Evolutionary conservation across 2,113 vertebrate species (phyloP).

Genomic region (Saimiri boliviensis): DNA sequence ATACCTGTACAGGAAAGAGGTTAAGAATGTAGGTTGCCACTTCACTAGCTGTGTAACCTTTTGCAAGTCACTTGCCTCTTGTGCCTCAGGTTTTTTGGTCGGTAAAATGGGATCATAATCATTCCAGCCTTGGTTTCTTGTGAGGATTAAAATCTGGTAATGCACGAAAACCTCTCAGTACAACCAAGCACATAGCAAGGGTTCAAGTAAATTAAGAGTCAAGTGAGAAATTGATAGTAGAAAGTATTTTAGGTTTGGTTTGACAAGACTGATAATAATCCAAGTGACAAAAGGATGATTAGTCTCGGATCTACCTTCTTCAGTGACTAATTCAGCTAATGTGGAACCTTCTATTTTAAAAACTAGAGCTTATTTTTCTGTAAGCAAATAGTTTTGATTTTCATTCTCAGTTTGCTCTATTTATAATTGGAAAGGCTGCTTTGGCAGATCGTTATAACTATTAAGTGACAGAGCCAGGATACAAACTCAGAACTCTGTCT

Average conservation of each 20-base stretch:
- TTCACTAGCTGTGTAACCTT: background rate
- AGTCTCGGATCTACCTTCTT: background rate
- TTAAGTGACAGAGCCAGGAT: background rate
- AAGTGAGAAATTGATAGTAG: background rate
- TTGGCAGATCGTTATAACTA: background rate
- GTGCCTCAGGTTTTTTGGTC: background rate
- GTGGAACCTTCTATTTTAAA: background rate
- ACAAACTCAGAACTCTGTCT: background rate
- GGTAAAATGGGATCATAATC: background rate
- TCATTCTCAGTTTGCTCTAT: background rate
- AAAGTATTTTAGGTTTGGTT: constrained; percentile 4
- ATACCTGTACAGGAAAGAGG: background rate
- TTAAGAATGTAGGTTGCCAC: background rate
- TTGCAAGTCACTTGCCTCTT: background rate
- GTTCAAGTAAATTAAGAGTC: constrained; percentile 21
- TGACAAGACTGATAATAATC: background rate
- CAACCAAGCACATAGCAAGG: background rate
- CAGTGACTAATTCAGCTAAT: background rate
- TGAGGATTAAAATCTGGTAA: constrained; percentile 15
- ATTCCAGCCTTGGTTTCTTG: background rate
- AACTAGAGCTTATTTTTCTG: background rate
- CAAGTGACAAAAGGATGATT: background rate
- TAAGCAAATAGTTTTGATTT: background rate
- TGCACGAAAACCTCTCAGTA: background rate
- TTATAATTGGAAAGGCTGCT: background rate